Conservation (phyloP, 2,113 vertebrate genomes). For the Maccullochella peelii region DNA sequence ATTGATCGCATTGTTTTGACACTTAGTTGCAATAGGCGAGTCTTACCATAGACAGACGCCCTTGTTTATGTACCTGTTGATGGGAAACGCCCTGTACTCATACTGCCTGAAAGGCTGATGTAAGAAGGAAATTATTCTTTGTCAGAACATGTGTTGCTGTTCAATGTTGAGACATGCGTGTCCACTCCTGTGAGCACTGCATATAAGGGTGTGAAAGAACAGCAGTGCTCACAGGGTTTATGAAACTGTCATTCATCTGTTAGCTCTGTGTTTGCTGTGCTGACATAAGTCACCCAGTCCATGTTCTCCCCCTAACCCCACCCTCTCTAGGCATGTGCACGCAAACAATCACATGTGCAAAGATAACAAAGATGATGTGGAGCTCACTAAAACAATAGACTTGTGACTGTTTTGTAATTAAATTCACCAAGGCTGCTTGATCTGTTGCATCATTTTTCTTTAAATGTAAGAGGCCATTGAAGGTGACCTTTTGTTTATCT, state of each 20-base stretch:
- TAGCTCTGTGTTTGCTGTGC: conserved; percentile 21
- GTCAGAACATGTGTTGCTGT: conserved; percentile 14
- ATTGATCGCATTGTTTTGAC: conserved; percentile 15
- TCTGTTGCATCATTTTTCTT: background rate
- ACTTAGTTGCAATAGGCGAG: background rate
- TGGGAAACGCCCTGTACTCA: conserved; percentile 29
- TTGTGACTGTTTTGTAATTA: background rate
- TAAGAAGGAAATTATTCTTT: conserved; percentile 9
- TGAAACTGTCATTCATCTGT: conserved; percentile 41
- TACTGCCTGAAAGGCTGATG: background rate
- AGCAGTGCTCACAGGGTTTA: conserved; percentile 32
- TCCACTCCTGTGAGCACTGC: background rate
- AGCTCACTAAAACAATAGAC: background rate
- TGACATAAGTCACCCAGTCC: conserved; percentile 25
- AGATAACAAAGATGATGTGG: conserved; percentile 4
- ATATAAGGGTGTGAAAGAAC: too few relatives aligned
- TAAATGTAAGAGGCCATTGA: background rate
- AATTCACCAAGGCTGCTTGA: background rate
- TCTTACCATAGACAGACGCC: conserved; percentile 9
- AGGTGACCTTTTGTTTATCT: conserved; percentile 37
- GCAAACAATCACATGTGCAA: background rate
- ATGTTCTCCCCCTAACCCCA: background rate
- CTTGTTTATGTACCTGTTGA: conserved; percentile 30
- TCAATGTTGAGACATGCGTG: conserved; percentile 33
- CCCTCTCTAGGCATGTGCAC: background rate